Evolutionary conservation across 2,113 vertebrate genomes (phyloP), one percentile per base, ranked within the genome.

Genomic region (Zeus faber): DNA sequence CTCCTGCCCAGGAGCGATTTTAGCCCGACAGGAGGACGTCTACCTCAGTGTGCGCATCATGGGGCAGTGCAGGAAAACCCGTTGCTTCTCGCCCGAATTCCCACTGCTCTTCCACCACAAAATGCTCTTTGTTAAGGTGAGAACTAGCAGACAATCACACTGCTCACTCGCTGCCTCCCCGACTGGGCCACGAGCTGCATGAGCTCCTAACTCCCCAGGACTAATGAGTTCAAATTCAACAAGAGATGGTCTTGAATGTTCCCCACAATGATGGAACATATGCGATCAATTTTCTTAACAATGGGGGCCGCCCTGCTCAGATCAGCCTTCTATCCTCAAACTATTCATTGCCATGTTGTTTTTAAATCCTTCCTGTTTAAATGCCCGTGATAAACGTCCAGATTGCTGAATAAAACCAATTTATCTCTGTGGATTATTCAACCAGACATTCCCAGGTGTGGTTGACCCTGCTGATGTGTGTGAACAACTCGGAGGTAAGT

Each of bases 81-180:
- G 74, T 6, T 82, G 87, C 53, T 69, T 95, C 58, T 88, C 91
- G 58, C 89, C 92, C 25, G 74, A 60, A 5, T 98, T 98, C 50
- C 96, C 96, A 44, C 70, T 98, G 51, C 52, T 70, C 58, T 92
- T 97, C 80, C 85, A 91, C 60, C 90, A 95, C 76, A 92, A 85
- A 72, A 90, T 98, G 85, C 69, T 86, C n/a, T 96, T 98, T 87
- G 88, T 90, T 73, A 98, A 95, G 94, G 96, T 97, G 68, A 84
- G 88, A 60, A 25, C 54, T 6, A 29, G 4, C 13, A 37, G 11
- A 37, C 13, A 11, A n/a, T 14, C 6, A 14, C 33, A 37, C 33
- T 14, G 7, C 4, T n/a, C n/a, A n/a, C n/a, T n/a, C n/a, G 41
- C 17, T 4, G 17, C 16, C 14, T 10, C 40, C 6, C 17, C 20